Conservation (phyloP, 2,797 vertebrate genomes). For the Harpagifer antarcticus region DNA sequence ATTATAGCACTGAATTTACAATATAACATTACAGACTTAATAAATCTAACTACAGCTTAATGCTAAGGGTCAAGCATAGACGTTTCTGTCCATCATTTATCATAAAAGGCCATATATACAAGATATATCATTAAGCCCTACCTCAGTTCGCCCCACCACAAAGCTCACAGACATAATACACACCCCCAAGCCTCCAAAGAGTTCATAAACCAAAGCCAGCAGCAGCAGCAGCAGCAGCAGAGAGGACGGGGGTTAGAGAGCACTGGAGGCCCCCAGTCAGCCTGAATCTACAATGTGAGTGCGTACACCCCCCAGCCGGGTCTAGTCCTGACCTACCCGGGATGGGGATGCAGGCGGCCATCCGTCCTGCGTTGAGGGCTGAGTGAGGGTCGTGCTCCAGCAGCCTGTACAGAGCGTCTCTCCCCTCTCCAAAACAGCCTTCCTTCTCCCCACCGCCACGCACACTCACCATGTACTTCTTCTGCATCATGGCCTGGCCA, state of each 20-base stretch:
- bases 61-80: neutral
- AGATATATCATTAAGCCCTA: conserved; percentile 30
- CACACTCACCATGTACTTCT: conserved; percentile 80
- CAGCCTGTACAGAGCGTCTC: conserved; percentile 77
- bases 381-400: conserved; percentile 79
- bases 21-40: neutral
- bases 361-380: conserved; percentile 79
- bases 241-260: conserved; percentile 35
- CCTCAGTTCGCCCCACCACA: conserved; percentile 24
- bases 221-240: conserved; percentile 55
- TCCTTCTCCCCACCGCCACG: conserved; percentile 61
- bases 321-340: conserved; percentile 73
- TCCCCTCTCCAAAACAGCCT: conserved; percentile 69
- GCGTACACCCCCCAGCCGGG: conserved; percentile 5
- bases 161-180: conserved; percentile 7
- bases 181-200: conserved; percentile 26
- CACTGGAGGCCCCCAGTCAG: conserved; percentile 20
- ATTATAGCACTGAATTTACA: neutral
- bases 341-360: conserved; percentile 69
- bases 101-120: neutral
- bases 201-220: conserved; percentile 29
- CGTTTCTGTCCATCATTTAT: neutral
- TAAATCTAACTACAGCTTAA: neutral
- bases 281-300: conserved; percentile 5
- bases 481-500: conserved; percentile 74